Base-by-base conservation (phyloP, 1,140 invertebrate genomes). In the Aphidius gifuensis region DNA sequence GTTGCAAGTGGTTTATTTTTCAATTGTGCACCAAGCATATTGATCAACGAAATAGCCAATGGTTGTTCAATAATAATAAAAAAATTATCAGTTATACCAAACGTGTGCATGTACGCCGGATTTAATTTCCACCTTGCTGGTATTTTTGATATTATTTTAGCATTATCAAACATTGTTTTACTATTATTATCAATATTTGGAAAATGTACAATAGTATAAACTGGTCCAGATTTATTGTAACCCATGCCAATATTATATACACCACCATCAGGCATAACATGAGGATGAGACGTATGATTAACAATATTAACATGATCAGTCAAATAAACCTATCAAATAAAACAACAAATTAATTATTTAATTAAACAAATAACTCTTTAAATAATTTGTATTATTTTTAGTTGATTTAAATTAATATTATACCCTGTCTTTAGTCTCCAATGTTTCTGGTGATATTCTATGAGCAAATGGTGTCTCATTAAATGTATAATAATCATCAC, bases 71-170 rank as follows among this genome's bases (percentile, higher is more conserved):
- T 84, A 57, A 94, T 86, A 39, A 95, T 84, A 73, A 88, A 92
- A 74, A 89, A 94, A 71, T 92, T 90, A 40, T 92, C 86, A 0
- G 92, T 92, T 39, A 94, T 84, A 11, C 90, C 91, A 80, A 95
- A 96, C 8, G 91, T 91, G 71, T 96, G 93, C 89, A 93, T 94
- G 63, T 96, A 96, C 0, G 88, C 85, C 0, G 92, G 90, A 78
- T 92, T 84, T 5, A 92, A 70, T 4, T 83, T 76, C 89, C 91
- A 93, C 60, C 90, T 82, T 6, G 88, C 85, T 2, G 87, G 89
- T 60, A 93, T 69, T 3, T 80, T 83, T 6, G 85, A 87, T n/a
- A 92, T 85, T 47, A 91, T 84, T 58, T 83, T 79, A 0, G 89
- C 90, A 59, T 85, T 80, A 58, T 87, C 84, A 71, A 91, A 91